These are phyloP conservation scores for Charanyca ferruginea DNA, from an alignment of 2,888 invertebrate genomes.

Conservation along the genomic window DNA sequence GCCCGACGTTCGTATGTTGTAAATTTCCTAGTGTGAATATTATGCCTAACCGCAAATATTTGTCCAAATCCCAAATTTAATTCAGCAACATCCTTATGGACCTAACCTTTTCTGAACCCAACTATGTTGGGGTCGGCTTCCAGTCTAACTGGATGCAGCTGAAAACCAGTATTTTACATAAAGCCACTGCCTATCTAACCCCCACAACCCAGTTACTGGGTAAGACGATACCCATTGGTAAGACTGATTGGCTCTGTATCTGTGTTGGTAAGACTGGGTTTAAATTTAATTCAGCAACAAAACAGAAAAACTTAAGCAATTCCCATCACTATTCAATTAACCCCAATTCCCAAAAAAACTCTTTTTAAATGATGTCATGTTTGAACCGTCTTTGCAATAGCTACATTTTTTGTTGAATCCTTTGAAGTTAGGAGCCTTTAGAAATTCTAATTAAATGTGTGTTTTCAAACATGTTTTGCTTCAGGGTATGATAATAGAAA, in stretches of 20 bases:
- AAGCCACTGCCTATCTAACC: too few species aligned
- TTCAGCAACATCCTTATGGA: too few species aligned
- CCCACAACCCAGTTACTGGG: too few species aligned
- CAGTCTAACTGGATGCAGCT: too few species aligned
- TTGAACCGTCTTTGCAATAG: slow-evolving; percentile 27
- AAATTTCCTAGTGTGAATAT: too few species aligned
- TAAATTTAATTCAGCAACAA: background rate
- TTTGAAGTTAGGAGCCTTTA: slow-evolving; percentile 59
- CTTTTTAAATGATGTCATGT: slow-evolving; percentile 44
- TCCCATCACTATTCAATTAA: slow-evolving; percentile 12
- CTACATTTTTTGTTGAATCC: slow-evolving; percentile 50
- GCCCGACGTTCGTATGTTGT: too few species aligned
- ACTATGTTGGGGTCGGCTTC: too few species aligned
- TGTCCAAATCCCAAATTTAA: slow-evolving; percentile 13
- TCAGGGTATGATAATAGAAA: slow-evolving; percentile 29
- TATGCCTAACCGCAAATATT: background rate
- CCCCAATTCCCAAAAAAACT: slow-evolving; percentile 40
- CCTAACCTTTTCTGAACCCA: too few species aligned
- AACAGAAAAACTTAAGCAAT: slow-evolving; percentile 10
- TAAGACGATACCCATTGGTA: too few species aligned
- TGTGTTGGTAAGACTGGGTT: too few species aligned
- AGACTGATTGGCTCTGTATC: too few species aligned
- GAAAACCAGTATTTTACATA: too few species aligned
- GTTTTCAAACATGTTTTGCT: slow-evolving; percentile 38
- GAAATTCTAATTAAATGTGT: slow-evolving; percentile 59